These are phyloP conservation scores for Phataginus tetradactyla DNA, from an alignment of 2,797 vertebrate species.

Conservation along the genomic window DNA sequence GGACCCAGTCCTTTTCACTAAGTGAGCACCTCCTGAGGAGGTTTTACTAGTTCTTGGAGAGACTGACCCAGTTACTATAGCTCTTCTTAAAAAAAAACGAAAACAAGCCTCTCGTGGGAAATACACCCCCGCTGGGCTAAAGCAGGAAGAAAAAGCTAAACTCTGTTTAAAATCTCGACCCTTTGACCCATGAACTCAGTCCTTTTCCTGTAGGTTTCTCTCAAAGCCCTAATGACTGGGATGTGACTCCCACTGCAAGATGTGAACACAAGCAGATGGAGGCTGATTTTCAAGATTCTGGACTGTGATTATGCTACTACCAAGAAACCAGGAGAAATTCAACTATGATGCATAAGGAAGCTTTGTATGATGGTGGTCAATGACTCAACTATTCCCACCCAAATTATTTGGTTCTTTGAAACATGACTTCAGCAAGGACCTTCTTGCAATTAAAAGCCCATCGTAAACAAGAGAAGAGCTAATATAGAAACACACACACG, in stretches of 20 bases:
- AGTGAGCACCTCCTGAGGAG: constrained; percentile 54
- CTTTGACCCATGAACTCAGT: constrained; percentile 61
- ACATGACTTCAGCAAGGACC: background rate
- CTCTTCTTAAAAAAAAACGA: constrained; percentile 36
- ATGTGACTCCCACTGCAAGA: background rate
- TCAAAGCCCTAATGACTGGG: background rate
- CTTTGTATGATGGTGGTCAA: background rate
- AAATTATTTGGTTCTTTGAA: background rate
- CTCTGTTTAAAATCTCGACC: constrained; percentile 53
- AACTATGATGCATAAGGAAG: background rate
- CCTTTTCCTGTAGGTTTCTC: constrained; percentile 33
- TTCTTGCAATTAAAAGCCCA: background rate
- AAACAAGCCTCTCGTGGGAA: constrained; percentile 26
- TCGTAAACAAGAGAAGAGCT: background rate
- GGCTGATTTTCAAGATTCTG: constrained; percentile 34
- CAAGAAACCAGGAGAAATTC: background rate
- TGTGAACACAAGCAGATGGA: constrained; percentile 17
- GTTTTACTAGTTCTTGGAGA: constrained; percentile 41
- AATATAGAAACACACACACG: background rate
- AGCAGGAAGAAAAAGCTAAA: constrained; percentile 53
- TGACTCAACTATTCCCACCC: background rate
- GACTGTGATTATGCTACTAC: background rate
- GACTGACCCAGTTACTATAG: constrained; percentile 40
- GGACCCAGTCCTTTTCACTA: background rate
- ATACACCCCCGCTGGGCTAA: constrained; percentile 38